Percentiles rank a stretch among this genome's conserved stretches.
These are phyloP conservation scores for Ophion slaviceki DNA, from an alignment of 2,888 invertebrate species.

Conservation along the genomic window DNA sequence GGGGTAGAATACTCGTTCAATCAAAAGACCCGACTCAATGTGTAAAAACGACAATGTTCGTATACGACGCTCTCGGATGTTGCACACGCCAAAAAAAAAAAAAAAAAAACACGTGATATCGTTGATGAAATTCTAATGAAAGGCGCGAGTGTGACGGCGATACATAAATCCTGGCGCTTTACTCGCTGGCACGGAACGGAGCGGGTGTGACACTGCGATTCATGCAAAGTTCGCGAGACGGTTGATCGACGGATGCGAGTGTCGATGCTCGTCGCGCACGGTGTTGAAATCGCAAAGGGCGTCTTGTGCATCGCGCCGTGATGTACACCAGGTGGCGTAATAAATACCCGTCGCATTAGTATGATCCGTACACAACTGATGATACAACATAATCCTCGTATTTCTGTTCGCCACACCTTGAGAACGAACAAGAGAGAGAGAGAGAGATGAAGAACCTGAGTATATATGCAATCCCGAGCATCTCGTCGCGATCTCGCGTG, in stretches of 20 bases:
- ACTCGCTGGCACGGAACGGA: background rate
- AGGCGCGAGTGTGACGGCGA: slow-evolving; percentile 15
- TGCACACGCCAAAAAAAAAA: background rate
- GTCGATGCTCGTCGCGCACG: slow-evolving; percentile 18
- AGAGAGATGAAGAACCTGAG: background rate
- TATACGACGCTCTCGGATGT: background rate
- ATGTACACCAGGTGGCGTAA: slow-evolving; percentile 57
- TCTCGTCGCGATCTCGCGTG: slow-evolving; percentile 62
- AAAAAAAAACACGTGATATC: background rate
- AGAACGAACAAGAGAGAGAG: slow-evolving; percentile 20
- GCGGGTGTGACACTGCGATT: slow-evolving; percentile 25
- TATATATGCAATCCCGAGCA: slow-evolving; percentile 28
- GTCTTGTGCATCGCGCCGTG: slow-evolving; percentile 7
- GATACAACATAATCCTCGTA: slow-evolving; percentile 73
- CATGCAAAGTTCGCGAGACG: slow-evolving; percentile 38
- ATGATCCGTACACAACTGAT: slow-evolving; percentile 61
- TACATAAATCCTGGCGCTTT: slow-evolving; percentile 22
- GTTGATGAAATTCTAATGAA: background rate
- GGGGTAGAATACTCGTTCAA: background rate
- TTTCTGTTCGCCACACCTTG: slow-evolving; percentile 65
- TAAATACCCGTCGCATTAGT: slow-evolving; percentile 65
- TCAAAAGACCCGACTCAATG: slow-evolving; percentile 24
- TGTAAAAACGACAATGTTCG: background rate
- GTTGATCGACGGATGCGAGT: slow-evolving; percentile 25
- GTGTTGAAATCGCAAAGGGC: slow-evolving; percentile 49